phyloP scores from a whole-genome alignment of 2,888 invertebrate genomes.

The Brenthis daphne region DNA sequence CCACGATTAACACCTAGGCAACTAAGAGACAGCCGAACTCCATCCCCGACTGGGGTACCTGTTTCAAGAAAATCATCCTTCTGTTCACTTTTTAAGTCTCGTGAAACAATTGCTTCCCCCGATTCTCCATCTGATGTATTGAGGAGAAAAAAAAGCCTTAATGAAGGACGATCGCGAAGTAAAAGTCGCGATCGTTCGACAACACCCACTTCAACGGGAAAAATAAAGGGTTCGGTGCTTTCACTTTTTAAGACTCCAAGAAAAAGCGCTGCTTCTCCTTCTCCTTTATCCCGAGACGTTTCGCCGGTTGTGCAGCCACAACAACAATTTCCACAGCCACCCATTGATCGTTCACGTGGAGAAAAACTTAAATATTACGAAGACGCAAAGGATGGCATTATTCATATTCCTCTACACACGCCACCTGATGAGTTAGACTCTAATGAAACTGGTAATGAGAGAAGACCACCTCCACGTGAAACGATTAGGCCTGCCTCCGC shows the following conservation, averaged over 20 bases:
- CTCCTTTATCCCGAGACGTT: constrained; percentile 63
- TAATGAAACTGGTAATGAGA: constrained; percentile 37
- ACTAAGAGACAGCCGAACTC: constrained; percentile 71
- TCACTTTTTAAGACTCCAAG: constrained; percentile 85
- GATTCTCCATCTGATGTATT: constrained; percentile 81
- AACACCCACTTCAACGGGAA: constrained; percentile 80
- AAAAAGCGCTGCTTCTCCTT: constrained; percentile 59
- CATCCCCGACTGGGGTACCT: constrained; percentile 85
- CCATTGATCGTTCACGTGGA: constrained; percentile 49
- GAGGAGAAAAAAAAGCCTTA: constrained; percentile 69
- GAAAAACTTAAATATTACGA: constrained; percentile 83
- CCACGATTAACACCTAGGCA: constrained; percentile 50
- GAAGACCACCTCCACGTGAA: constrained; percentile 44
- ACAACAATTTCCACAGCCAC: constrained; percentile 55
- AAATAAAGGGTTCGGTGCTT: constrained; percentile 85
- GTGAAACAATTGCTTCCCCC: constrained; percentile 84
- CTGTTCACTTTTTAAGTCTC: constrained; percentile 89
- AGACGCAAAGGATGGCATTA: constrained; percentile 83
- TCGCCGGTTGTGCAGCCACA: constrained; percentile 60
- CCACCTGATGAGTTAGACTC: constrained; percentile 85
- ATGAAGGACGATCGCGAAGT: constrained; percentile 82
- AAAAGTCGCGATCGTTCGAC: constrained; percentile 85
- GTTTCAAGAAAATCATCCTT: constrained; percentile 91
- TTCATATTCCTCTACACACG: constrained; percentile 89
- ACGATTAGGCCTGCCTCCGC: constrained; percentile 47